phyloP scores from a whole-genome alignment of 2,797 vertebrate species.

The Molothrus ater region DNA sequence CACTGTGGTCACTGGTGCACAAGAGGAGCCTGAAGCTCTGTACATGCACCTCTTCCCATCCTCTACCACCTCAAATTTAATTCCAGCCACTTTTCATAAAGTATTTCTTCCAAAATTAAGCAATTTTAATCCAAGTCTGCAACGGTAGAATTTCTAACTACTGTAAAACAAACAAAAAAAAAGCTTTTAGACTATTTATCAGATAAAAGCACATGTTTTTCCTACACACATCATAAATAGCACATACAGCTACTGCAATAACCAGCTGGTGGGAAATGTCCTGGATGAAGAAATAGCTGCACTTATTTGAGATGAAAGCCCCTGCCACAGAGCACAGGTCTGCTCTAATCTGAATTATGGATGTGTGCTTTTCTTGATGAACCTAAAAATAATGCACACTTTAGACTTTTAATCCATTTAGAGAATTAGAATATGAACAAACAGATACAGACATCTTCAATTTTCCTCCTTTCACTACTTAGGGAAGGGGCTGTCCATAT shows the following conservation, averaged over 20 bases:
- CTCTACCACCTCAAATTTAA: not conserved
- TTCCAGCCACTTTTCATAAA: not conserved
- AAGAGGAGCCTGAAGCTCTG: not conserved
- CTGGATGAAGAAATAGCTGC: not conserved
- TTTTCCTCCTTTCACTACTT: not conserved
- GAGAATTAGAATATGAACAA: not conserved
- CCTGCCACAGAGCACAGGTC: not conserved
- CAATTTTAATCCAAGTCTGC: not conserved
- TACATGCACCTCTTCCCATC: not conserved
- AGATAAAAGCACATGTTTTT: not conserved
- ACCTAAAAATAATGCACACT: slow-evolving; percentile 22
- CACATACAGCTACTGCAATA: not conserved
- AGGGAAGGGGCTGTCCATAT: not conserved
- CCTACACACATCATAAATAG: not conserved
- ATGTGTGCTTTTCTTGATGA: slow-evolving; percentile 7
- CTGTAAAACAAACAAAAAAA: not conserved
- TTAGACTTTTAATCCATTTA: not conserved
- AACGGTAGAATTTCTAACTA: not conserved
- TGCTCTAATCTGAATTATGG: slow-evolving; percentile 35
- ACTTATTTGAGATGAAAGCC: not conserved
- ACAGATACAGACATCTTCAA: not conserved
- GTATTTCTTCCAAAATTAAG: not conserved
- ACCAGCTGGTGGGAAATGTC: not conserved
- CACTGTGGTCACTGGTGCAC: not conserved
- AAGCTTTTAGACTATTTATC: not conserved